Percentiles rank a stretch among this genome's conserved stretches.
These are phyloP conservation scores for Cepaea nemoralis DNA, from an alignment of 1,140 invertebrate genomes.

Conservation along the genomic window DNA sequence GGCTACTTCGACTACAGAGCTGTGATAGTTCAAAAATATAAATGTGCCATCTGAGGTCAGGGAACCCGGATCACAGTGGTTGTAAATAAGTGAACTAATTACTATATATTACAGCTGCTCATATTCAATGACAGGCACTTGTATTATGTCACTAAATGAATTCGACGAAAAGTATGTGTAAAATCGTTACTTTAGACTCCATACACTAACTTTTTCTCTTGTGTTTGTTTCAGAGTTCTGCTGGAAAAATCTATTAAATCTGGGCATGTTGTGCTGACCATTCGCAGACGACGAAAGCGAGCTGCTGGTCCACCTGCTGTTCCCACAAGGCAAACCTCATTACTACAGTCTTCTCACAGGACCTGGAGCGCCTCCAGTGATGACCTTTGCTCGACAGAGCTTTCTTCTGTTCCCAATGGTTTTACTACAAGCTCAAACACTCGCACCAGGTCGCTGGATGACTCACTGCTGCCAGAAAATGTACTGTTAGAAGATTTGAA, in stretches of 20 bases:
- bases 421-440: background rate
- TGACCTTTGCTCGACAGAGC: background rate
- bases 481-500: conserved; percentile 13
- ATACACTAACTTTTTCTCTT: too few species aligned
- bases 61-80: too few species aligned
- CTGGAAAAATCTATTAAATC: conserved; percentile 53
- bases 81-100: too few species aligned
- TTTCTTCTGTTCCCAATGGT: background rate
- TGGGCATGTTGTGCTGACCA: conserved; percentile 56
- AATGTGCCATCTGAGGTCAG: too few species aligned
- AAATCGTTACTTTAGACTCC: too few species aligned
- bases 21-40: too few species aligned
- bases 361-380: conserved; percentile 23
- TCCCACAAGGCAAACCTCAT: conserved; percentile 44
- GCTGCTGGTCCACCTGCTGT: conserved; percentile 52
- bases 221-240: conserved; percentile 47
- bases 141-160: too few species aligned
- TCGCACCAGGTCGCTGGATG: conserved; percentile 16
- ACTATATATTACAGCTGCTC: too few species aligned
- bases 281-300: conserved; percentile 54
- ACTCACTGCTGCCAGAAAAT: background rate
- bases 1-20: too few species aligned
- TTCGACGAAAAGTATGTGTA: too few species aligned
- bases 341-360: background rate
- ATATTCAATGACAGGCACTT: too few species aligned